Evolutionary conservation across 1,140 invertebrate genomes (phyloP), one percentile per base, ranked within the genome.

Genomic region (Musca vetustissima): DNA sequence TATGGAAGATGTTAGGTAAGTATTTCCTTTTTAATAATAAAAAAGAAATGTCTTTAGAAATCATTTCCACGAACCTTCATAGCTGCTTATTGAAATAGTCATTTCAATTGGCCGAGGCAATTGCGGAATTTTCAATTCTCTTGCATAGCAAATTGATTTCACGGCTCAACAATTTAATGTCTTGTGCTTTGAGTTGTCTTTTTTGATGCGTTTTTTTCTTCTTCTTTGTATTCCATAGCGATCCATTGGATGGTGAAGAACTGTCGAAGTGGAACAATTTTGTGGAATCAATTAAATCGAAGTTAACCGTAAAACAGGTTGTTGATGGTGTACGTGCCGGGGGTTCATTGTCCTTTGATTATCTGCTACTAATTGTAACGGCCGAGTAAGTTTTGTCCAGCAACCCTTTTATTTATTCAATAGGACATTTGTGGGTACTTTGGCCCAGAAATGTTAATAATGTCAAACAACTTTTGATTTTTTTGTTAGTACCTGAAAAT

Each of bases 241-340:
- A 36, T 64, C 74, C 73, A 61, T 73, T 78, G 48, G 73, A 78
- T 49, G 73, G 73, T 48, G 79, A 80, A 67, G 79, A 80, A 43
- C 85, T 86, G 17, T 89, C 87, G 67, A 86, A 86, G 69, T 91
- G 90, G 89, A 84, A 86, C 52, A 85, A 78, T 71, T 92, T 92
- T 77, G 88, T 91, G 36, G 87, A 87, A 69, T 91, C 90, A 13
- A 89, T 92, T 71, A 85, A 90, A 75, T 92, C 92, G 15, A 90
- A 93, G 76, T 83, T 94, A 71, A 93, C 92, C 8, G 92, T 95
- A 24, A 91, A 92, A 70, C 90, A 94, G 86, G 92, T 95, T 1
- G 92, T 95, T 1, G 91, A 92, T 75, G 89, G 89, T 1, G 92
- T 95, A 2, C 83, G 89, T 59, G 86, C 86, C 43, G 91, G 91